Evolutionary conservation across 2,113 vertebrate species (phyloP).

Genomic region (Eretmochelys imbricata): DNA sequence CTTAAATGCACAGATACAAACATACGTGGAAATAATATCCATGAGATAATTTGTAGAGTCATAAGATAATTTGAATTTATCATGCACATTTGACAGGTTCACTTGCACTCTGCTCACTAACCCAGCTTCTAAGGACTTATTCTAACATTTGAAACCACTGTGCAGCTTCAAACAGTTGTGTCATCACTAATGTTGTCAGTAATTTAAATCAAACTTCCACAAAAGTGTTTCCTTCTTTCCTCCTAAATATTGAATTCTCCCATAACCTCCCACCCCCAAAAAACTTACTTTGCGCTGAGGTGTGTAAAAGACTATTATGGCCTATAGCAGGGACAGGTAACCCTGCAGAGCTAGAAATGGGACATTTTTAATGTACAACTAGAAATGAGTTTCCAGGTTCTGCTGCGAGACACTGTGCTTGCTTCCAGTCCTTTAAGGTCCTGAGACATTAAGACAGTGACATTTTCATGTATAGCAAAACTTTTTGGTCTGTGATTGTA

Average conservation of each 20-base stretch:
- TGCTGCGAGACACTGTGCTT: background rate
- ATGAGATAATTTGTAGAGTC: slow-evolving; percentile 4
- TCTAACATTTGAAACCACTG: slow-evolving; percentile 2
- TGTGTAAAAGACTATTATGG: accelerated
- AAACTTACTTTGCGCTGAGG: background rate
- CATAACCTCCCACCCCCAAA: background rate
- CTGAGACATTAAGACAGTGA: background rate
- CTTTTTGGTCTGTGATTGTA: background rate
- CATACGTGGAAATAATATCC: background rate
- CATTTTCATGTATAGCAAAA: background rate
- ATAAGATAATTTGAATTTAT: background rate
- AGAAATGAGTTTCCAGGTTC: background rate
- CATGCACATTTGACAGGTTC: slow-evolving; percentile 13
- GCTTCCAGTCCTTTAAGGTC: background rate
- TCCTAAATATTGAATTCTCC: background rate
- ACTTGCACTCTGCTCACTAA: slow-evolving; percentile 4
- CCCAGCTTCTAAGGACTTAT: slow-evolving; percentile 15
- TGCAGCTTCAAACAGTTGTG: background rate
- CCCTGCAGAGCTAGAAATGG: background rate
- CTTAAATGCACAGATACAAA: background rate
- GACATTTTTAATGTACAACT: background rate
- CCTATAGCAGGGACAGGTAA: background rate
- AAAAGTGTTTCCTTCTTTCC: background rate
- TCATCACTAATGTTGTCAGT: background rate
- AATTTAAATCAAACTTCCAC: background rate